A percentile compares a stretch with the other conserved stretches of the same genome.
Conservation (phyloP, 2,113 vertebrate species). For the Gambusia holbrooki region DNA sequence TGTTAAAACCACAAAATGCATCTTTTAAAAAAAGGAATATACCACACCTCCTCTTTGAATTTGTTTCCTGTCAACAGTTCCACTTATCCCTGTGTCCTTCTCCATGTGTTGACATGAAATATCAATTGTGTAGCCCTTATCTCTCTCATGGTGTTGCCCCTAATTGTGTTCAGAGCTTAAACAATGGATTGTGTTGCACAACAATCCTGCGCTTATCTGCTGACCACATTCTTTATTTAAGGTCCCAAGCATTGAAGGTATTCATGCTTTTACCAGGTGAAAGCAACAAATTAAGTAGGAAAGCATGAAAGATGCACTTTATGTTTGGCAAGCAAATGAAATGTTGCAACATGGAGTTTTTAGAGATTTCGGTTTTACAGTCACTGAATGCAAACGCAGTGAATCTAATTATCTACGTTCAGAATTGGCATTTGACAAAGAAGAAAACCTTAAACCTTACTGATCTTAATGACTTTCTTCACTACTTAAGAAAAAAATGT, state of each 20-base stretch:
- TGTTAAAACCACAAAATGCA: neutral
- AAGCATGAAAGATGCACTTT: neutral
- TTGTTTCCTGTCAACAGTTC: slow-evolving; percentile 29
- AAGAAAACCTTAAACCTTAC: too few species aligned
- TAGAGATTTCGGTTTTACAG: too few species aligned
- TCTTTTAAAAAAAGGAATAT: slow-evolving; percentile 4
- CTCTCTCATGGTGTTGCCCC: slow-evolving; percentile 52
- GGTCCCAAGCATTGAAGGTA: neutral
- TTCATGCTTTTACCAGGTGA: slow-evolving; percentile 8
- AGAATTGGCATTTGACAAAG: too few species aligned
- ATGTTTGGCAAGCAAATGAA: neutral
- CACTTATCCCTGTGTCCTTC: slow-evolving; percentile 19
- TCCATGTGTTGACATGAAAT: slow-evolving; percentile 35
- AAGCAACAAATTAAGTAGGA: slow-evolving; percentile 30
- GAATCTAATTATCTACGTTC: too few species aligned
- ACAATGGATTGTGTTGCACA: slow-evolving; percentile 61
- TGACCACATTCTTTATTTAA: slow-evolving; percentile 40
- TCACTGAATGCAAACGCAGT: too few species aligned
- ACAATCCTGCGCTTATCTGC: slow-evolving; percentile 31
- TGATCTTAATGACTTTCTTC: too few species aligned
- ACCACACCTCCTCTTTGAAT: slow-evolving; percentile 7
- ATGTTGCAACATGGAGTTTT: too few species aligned
- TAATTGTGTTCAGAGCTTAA: slow-evolving; percentile 34
- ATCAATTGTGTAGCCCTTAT: slow-evolving; percentile 50
- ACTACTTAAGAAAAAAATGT: too few species aligned